Evolutionary conservation across 2,888 invertebrate genomes (phyloP).

Genomic region (Pollenia griseotomentosa): DNA sequence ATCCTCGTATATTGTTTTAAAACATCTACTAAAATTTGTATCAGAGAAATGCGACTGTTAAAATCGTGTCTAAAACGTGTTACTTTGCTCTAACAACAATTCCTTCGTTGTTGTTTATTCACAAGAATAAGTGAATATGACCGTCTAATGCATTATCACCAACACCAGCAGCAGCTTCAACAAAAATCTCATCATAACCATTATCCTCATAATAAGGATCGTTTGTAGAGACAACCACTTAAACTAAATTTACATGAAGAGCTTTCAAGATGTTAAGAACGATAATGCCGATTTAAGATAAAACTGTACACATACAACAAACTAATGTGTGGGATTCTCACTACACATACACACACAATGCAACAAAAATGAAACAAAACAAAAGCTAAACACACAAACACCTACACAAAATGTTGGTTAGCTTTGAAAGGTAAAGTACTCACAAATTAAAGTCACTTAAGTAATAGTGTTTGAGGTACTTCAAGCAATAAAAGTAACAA

Average conservation of each 20-base stretch:
- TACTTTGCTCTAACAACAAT: slow-evolving; percentile 48
- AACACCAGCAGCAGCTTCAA: background rate
- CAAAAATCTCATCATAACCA: slow-evolving; percentile 6
- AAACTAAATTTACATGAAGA: slow-evolving; percentile 65
- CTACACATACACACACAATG: background rate
- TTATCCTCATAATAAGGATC: slow-evolving; percentile 50
- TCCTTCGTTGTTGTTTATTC: slow-evolving; percentile 1
- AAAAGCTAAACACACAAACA: slow-evolving; percentile 10
- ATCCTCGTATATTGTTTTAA: background rate
- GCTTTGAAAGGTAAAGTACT: slow-evolving; percentile 63
- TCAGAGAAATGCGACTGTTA: slow-evolving; percentile 22
- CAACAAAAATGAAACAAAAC: slow-evolving; percentile 22
- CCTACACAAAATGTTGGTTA: slow-evolving; percentile 16
- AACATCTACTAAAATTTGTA: background rate
- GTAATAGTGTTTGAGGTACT: slow-evolving; percentile 62
- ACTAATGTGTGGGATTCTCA: background rate
- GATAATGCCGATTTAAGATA: slow-evolving; percentile 49
- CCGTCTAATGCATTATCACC: background rate
- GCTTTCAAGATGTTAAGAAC: slow-evolving; percentile 57
- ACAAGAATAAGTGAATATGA: background rate
- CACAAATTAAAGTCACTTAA: slow-evolving; percentile 70
- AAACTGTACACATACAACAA: background rate
- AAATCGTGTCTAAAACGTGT: slow-evolving; percentile 45
- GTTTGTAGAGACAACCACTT: slow-evolving; percentile 57
- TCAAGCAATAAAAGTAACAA: slow-evolving; percentile 42